Evolutionary conservation across 2,797 vertebrate species (phyloP).

Genomic region (Lacerta agilis): DNA sequence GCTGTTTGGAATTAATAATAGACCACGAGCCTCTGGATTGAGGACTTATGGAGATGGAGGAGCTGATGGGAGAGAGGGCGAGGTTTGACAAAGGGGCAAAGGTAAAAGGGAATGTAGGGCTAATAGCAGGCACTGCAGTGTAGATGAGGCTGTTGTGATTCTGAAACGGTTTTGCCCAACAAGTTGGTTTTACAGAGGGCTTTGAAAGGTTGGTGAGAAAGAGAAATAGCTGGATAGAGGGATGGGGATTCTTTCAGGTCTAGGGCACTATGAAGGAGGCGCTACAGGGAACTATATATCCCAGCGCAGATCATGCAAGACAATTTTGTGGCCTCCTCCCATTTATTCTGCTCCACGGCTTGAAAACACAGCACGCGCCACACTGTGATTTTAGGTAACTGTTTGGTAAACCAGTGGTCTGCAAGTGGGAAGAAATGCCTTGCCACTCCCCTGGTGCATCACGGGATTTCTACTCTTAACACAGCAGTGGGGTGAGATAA

Average conservation of each 20-base stretch:
- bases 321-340: not conserved
- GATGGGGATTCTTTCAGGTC: not conserved
- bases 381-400: not conserved
- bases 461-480: too few relatives aligned
- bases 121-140: not conserved
- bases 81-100: not conserved
- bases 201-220: not conserved
- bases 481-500: too few relatives aligned
- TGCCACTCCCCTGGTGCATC: not conserved
- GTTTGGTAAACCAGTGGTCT: not conserved
- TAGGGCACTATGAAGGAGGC: not conserved
- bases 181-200: not conserved
- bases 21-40: not conserved
- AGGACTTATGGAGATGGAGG: not conserved
- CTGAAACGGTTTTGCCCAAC: not conserved
- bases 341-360: not conserved
- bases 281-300: not conserved
- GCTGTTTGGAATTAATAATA: not conserved
- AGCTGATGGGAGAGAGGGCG: not conserved
- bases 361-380: not conserved
- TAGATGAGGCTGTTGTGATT: not conserved
- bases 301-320: too few relatives aligned
- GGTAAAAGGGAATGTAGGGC: not conserved
- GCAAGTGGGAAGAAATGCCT: not conserved
- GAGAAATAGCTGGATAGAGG: not conserved